These are phyloP conservation scores for Drosophila repletoides DNA, from an alignment of 1,140 invertebrate genomes.

Conservation along the genomic window DNA sequence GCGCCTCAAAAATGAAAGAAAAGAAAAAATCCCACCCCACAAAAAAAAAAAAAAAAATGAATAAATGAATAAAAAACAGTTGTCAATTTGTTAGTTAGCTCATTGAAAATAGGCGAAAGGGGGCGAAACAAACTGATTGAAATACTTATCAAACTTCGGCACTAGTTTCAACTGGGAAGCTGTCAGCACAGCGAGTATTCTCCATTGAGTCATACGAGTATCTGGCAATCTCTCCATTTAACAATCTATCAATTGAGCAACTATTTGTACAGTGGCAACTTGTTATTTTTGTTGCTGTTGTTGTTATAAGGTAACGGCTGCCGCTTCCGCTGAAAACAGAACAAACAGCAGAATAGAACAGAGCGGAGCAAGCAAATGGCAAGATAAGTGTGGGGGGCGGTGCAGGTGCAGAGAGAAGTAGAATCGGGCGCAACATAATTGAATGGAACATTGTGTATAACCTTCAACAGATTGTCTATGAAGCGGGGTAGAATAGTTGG, in stretches of 20 bases:
- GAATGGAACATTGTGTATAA: constrained; percentile 43
- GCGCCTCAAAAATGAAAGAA: not conserved
- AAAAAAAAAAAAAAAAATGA: not conserved
- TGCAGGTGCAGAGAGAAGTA: not conserved
- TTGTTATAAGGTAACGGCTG: constrained; percentile 33
- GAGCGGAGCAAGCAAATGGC: not conserved
- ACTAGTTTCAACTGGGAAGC: not conserved
- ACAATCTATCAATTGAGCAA: constrained; percentile 38
- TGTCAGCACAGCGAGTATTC: not conserved
- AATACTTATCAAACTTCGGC: constrained; percentile 6
- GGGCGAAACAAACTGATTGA: not conserved
- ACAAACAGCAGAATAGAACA: constrained; percentile 11
- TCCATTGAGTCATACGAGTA: constrained; percentile 37
- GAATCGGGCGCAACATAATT: constrained; percentile 35
- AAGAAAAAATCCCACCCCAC: not conserved
- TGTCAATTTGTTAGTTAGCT: constrained; percentile 32
- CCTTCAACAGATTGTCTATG: constrained; percentile 27
- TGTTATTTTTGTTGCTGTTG: constrained; percentile 25
- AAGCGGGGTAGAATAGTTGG: not conserved
- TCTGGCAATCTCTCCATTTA: too few relatives aligned
- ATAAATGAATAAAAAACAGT: constrained; percentile 17
- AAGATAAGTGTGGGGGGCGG: not conserved
- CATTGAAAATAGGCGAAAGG: not conserved
- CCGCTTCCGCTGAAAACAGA: constrained; percentile 32
- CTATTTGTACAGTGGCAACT: constrained; percentile 44